Evolutionary conservation across 2,113 vertebrate genomes (phyloP).

Genomic region (Galeopterus variegatus): DNA sequence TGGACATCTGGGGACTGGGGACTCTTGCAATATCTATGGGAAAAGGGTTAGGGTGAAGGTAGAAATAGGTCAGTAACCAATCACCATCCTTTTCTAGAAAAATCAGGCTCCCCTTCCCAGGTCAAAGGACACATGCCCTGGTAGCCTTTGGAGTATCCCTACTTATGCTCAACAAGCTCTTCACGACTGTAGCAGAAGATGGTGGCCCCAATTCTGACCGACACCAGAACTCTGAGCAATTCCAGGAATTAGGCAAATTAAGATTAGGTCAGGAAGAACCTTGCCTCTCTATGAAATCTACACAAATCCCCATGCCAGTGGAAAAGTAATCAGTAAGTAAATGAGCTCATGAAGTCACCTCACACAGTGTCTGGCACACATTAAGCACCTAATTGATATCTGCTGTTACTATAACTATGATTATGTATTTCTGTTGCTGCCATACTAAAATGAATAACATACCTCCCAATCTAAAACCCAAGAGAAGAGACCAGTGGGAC

Average conservation of each 20-base stretch:
- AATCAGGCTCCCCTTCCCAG: not conserved
- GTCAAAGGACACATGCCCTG: not conserved
- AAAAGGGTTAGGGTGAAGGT: not conserved
- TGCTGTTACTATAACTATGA: not conserved
- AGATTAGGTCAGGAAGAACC: conserved; percentile 52
- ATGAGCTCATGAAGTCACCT: not conserved
- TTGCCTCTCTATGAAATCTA: not conserved
- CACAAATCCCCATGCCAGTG: not conserved
- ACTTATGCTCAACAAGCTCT: not conserved
- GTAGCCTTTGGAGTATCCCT: not conserved
- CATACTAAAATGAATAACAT: not conserved
- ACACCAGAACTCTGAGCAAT: not conserved
- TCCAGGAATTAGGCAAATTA: conserved; percentile 4
- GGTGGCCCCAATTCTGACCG: not conserved
- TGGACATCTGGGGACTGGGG: not conserved
- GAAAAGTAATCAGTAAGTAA: not conserved
- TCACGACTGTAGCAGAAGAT: not conserved
- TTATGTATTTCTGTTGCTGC: not conserved
- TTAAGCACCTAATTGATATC: not conserved
- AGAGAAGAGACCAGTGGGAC: conserved; percentile 12
- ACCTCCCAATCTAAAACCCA: not conserved
- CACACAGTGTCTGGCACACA: not conserved
- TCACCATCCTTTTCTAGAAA: not conserved
- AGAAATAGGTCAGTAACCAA: not conserved
- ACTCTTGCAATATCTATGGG: not conserved